Evolutionary conservation across 2,888 invertebrate genomes (phyloP).

Genomic region (Carpatolechia fugitivella): DNA sequence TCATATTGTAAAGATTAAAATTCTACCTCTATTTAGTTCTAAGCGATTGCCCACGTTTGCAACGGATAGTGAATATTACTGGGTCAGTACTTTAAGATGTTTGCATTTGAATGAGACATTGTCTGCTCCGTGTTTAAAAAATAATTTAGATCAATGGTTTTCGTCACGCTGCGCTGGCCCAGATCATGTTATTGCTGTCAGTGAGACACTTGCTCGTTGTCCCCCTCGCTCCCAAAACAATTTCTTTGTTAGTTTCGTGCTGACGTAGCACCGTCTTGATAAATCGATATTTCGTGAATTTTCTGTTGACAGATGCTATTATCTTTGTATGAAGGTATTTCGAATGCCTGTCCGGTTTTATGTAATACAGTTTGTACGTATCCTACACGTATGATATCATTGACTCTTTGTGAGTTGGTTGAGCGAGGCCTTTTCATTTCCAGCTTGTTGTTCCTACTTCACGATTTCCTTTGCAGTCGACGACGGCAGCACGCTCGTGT

Average conservation of each 20-base stretch:
- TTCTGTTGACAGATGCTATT: background rate
- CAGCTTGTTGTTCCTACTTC: constrained; percentile 9
- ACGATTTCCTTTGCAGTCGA: constrained; percentile 18
- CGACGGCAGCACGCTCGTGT: constrained; percentile 27
- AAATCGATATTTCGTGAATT: background rate
- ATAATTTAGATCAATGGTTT: constrained; percentile 11
- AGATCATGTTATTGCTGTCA: constrained; percentile 8
- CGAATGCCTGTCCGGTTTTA: background rate
- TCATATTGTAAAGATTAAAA: background rate
- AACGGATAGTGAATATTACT: background rate
- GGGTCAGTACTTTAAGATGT: constrained; percentile 4
- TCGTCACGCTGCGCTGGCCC: constrained; percentile 6
- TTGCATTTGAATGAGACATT: constrained; percentile 9
- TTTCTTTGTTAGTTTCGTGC: background rate
- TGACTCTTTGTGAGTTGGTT: background rate
- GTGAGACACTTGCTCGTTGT: constrained; percentile 11
- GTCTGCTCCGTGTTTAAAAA: constrained; percentile 4
- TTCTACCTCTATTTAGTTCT: background rate
- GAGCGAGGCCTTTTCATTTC: background rate
- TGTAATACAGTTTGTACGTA: background rate
- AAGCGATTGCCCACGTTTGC: background rate
- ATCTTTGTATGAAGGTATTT: background rate
- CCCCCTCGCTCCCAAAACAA: constrained; percentile 5
- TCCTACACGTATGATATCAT: background rate
- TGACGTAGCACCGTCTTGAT: background rate